Conservation (phyloP, 2,888 invertebrate species). For the Hydrotaea cyrtoneurina region DNA sequence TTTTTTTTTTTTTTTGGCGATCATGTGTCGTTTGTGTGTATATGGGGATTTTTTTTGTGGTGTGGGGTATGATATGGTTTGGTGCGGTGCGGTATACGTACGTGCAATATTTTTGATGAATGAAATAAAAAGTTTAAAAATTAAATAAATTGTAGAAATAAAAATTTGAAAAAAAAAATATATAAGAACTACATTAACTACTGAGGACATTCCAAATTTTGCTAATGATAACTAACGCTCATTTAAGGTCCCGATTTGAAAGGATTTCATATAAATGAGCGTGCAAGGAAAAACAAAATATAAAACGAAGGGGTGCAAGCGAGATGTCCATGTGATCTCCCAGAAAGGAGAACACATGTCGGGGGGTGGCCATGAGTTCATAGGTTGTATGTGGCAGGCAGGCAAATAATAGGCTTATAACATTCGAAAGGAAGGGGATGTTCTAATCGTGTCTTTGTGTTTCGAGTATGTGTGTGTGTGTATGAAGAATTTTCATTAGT, state of each 20-base stretch:
- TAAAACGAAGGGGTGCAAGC: neutral
- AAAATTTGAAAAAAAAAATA: constrained; percentile 6
- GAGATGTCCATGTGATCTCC: neutral
- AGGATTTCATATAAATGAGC: constrained; percentile 3
- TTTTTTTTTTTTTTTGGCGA: constrained; percentile 76
- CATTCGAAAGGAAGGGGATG: constrained; percentile 5
- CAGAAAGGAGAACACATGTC: too few species aligned
- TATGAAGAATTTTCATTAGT: constrained; percentile 59
- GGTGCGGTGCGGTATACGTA: neutral
- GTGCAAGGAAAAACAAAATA: neutral
- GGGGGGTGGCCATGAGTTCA: too few species aligned
- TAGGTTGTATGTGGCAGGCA: neutral
- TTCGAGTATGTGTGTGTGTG: constrained; percentile 32
- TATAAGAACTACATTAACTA: neutral
- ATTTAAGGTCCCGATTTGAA: constrained; percentile 16
- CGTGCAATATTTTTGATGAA: neutral
- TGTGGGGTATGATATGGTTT: neutral
- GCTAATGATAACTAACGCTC: constrained; percentile 8
- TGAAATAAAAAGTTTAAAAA: neutral
- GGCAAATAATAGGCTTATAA: neutral
- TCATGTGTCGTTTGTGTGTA: constrained; percentile 47
- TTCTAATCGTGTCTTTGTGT: constrained; percentile 24
- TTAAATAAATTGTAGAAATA: neutral
- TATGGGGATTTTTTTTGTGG: constrained; percentile 58
- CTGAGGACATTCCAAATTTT: neutral